These are phyloP conservation scores for Lepidothrix coronata DNA, from an alignment of 2,113 vertebrate species.

Conservation along the genomic window DNA sequence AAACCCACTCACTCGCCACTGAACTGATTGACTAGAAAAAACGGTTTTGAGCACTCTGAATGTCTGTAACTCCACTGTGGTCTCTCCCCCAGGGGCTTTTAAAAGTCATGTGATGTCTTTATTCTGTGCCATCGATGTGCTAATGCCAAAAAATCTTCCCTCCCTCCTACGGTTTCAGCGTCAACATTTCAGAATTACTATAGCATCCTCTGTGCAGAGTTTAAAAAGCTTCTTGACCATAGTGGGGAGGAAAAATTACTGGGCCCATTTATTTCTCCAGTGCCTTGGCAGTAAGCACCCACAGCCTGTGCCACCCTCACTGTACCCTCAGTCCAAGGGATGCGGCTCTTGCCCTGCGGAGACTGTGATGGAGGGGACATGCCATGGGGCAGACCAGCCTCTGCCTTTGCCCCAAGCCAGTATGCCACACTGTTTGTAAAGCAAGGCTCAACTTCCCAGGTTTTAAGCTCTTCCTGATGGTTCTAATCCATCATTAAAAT, in stretches of 20 bases:
- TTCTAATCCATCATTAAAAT: neutral
- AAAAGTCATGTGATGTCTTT: neutral
- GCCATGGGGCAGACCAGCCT: fast-evolving
- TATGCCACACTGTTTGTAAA: neutral
- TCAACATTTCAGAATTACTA: neutral
- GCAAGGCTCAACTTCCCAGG: neutral
- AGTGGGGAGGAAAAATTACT: neutral
- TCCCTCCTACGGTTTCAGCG: neutral
- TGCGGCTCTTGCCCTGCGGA: fast-evolving
- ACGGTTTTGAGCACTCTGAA: neutral
- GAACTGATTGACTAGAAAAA: neutral
- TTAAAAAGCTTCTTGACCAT: neutral
- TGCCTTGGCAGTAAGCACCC: neutral
- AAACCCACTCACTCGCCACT: neutral
- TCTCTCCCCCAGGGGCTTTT: neutral
- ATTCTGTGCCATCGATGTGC: neutral
- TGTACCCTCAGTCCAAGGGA: neutral
- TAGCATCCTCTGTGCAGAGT: neutral
- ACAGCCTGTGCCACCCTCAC: neutral
- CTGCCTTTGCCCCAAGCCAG: neutral
- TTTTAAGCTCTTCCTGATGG: neutral
- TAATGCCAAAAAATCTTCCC: neutral
- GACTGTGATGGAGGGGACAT: neutral
- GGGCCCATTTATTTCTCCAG: neutral
- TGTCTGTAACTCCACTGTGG: neutral